A percentile compares a stretch with the other conserved stretches of the same genome.
Conservation (phyloP, 2,888 invertebrate species). For the Seira ritae region DNA sequence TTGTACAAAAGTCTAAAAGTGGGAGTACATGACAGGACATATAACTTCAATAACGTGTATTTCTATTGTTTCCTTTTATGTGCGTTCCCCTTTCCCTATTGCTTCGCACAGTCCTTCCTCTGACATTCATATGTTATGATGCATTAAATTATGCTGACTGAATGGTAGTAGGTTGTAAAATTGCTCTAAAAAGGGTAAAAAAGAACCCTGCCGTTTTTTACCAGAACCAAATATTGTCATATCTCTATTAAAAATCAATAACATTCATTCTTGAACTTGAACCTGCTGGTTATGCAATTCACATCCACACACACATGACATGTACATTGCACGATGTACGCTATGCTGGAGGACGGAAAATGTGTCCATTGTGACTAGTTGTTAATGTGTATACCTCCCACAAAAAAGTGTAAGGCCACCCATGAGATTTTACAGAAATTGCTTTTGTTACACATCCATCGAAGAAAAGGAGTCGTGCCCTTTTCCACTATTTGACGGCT, state of each 20-base stretch:
- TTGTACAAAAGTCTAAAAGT: too few species aligned
- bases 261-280: constrained; percentile 21
- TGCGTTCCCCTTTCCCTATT: not conserved
- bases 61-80: constrained; percentile 15
- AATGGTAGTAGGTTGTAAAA: too few species aligned
- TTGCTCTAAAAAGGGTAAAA: too few species aligned
- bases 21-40: constrained; percentile 9
- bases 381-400: constrained; percentile 2
- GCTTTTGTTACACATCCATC: constrained; percentile 5
- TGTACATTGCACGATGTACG: too few species aligned
- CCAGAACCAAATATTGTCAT: not conserved
- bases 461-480: constrained; percentile 18
- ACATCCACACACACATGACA: too few species aligned
- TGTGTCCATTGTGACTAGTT: not conserved
- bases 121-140: too few species aligned
- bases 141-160: too few species aligned
- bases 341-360: too few species aligned
- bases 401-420: constrained; percentile 18
- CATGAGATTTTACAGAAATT: constrained; percentile 9
- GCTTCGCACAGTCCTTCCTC: not conserved
- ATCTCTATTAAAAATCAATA: constrained; percentile 13
- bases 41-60: not conserved
- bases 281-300: constrained; percentile 17
- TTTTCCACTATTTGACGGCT: constrained; percentile 9
- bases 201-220: not conserved